A percentile compares a stretch with the other conserved stretches of the same genome.
These are phyloP conservation scores for Drosophila affinis DNA, from an alignment of 2,888 invertebrate species.

Conservation along the genomic window DNA sequence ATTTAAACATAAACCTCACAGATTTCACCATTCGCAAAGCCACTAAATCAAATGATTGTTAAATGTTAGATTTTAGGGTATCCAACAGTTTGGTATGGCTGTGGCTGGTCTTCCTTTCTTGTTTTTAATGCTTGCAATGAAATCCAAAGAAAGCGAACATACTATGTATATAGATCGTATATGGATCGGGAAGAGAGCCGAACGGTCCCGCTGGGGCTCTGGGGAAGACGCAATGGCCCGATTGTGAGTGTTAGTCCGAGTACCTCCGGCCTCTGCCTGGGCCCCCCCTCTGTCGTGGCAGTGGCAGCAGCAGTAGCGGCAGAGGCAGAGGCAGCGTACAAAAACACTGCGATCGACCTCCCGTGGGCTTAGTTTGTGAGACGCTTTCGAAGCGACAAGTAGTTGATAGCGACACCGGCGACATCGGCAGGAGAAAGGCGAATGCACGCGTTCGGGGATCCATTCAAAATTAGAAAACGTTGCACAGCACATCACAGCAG, in stretches of 20 bases:
- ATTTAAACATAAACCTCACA: not conserved
- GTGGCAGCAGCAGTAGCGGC: not conserved
- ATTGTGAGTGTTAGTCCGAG: conserved; percentile 15
- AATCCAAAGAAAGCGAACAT: conserved; percentile 49
- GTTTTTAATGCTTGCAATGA: conserved; percentile 48
- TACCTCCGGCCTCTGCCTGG: not conserved
- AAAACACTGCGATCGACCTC: conserved; percentile 73
- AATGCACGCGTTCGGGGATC: conserved; percentile 54
- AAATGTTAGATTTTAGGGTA: not conserved
- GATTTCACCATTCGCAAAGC: not conserved
- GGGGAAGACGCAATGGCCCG: conserved; percentile 1
- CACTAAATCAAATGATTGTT: not conserved
- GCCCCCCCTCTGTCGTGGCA: conserved; percentile 22
- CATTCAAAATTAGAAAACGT: conserved; percentile 67
- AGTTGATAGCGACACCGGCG: conserved; percentile 64
- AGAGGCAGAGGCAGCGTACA: conserved; percentile 54
- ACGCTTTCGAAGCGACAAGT: conserved; percentile 76
- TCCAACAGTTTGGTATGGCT: not conserved
- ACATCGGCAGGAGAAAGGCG: conserved; percentile 36
- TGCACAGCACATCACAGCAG: conserved; percentile 38
- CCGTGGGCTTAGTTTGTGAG: conserved; percentile 79
- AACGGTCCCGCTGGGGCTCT: conserved; percentile 19
- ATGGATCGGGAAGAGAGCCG: conserved; percentile 65
- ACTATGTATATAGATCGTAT: conserved; percentile 14
- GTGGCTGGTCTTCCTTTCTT: not conserved